A percentile compares a stretch with the other conserved stretches of the same genome.
phyloP scores from a whole-genome alignment of 2,888 invertebrate species.

The Schizaphis graminum region DNA sequence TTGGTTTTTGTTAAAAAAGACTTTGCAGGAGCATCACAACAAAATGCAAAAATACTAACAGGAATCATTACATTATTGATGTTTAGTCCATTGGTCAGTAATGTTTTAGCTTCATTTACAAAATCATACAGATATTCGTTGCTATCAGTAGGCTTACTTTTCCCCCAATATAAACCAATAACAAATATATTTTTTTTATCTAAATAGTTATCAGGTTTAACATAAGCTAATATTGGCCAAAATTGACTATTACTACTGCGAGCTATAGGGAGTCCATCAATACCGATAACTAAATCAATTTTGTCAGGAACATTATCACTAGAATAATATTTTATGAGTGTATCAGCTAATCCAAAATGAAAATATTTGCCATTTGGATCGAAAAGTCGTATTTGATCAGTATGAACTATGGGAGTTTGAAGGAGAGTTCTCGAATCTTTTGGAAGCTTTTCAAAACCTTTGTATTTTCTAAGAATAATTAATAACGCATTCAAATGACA shows the following conservation, averaged over 20 bases:
- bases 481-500: too few species aligned
- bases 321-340: neutral
- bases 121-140: constrained; percentile 4
- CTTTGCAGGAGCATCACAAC: neutral
- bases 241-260: too few species aligned
- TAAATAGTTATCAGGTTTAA: neutral
- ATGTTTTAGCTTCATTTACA: neutral
- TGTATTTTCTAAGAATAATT: too few species aligned
- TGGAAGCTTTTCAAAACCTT: neutral
- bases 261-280: neutral
- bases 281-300: neutral
- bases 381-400: neutral
- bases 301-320: neutral
- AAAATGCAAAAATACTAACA: neutral
- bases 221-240: too few species aligned
- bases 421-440: neutral
- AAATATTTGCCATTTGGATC: neutral
- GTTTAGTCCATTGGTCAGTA: neutral
- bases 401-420: neutral
- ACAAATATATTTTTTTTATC: neutral
- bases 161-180: neutral
- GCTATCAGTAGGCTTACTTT: neutral
- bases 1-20: constrained; percentile 9
- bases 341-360: neutral
- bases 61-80: neutral